A percentile compares a stretch with the other conserved stretches of the same genome.
Evolutionary conservation across 2,888 invertebrate species (phyloP).

Genomic region (Drosophila vallismaia): DNA sequence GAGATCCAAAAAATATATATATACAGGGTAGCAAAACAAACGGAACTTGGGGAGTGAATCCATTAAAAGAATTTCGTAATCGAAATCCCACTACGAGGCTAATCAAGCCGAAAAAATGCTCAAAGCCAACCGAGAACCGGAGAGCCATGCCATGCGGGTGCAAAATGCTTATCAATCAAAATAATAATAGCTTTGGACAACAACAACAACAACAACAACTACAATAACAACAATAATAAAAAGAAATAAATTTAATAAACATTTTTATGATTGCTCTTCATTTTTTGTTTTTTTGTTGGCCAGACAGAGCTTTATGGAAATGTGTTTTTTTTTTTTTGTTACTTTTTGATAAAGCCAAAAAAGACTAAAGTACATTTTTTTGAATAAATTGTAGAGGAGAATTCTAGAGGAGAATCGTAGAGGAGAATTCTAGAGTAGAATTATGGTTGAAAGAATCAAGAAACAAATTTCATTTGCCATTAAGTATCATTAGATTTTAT

Average conservation of each 20-base stretch:
- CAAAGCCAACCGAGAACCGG: slow-evolving; percentile 12
- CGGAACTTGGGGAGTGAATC: slow-evolving; percentile 20
- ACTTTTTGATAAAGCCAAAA: slow-evolving; percentile 11
- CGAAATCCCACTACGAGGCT: slow-evolving; percentile 55
- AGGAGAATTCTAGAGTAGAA: too few relatives aligned
- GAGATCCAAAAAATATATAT: neutral
- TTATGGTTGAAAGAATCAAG: too few relatives aligned
- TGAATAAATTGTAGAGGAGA: neutral
- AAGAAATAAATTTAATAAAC: slow-evolving; percentile 49
- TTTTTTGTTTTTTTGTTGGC: slow-evolving; percentile 3
- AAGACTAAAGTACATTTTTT: slow-evolving; percentile 11
- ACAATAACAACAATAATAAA: slow-evolving; percentile 2
- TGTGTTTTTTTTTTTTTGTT: slow-evolving; percentile 1
- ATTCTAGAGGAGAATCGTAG: too few relatives aligned
- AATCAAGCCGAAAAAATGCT: slow-evolving; percentile 54
- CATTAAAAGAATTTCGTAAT: slow-evolving; percentile 52
- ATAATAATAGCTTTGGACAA: slow-evolving; percentile 30
- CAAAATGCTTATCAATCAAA: slow-evolving; percentile 37
- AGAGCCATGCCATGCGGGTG: slow-evolving; percentile 37
- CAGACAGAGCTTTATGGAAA: slow-evolving; percentile 27
- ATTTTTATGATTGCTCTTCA: slow-evolving; percentile 45
- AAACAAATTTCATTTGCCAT: too few relatives aligned
- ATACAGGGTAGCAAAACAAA: neutral
- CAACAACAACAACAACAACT: slow-evolving; percentile 4
- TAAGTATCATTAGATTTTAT: slow-evolving; percentile 16